Base-by-base conservation (phyloP, 1,140 invertebrate species). In the Hyposmocoma kahamanoa region DNA sequence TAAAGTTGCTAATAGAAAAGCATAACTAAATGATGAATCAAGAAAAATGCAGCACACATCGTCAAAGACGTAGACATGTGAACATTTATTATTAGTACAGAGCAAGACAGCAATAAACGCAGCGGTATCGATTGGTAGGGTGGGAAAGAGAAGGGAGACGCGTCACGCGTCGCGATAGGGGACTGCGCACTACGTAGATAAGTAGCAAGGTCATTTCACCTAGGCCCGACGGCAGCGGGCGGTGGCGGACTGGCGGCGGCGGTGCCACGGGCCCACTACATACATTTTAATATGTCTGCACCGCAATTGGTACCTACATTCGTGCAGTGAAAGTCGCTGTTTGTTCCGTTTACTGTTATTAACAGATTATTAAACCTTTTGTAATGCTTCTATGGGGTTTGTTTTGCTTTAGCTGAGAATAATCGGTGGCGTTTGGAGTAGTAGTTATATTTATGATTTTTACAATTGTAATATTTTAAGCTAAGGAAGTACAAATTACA, bases 121-220 rank as follows among this genome's bases (percentile, higher is more conserved):
- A 17, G 39, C 19, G 32, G 38, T 78, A 80, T 80, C 49, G 76
- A 80, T 80, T 66, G 54, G 38, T 41, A 22, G 44, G 4, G 65
- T 30, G 20, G 41, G 75, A 79, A 49, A 44, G 73, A 50, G 72
- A 79, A n/a, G 47, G 59, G 20, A 18, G 44, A 50, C 44, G 55
- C 59, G 67, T 69, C 55, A 64, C 56, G 60, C 59, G 51, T n/a
- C n/a, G n/a, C n/a, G n/a, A n/a, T n/a, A n/a, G n/a, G n/a, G n/a
- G n/a, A n/a, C n/a, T n/a, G n/a, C n/a, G n/a, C n/a, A n/a, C 47
- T 36, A 44, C 63, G 66, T 63, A 70, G 69, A 75, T 78, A 80
- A 71, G 60, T 69, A 64, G 52, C 76, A 83, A 83, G 76, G 79
- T 83, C 79, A 80, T 66, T 66, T 71, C 61, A 67, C 62, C 53